Percentiles rank a stretch among this genome's conserved stretches.
These are phyloP conservation scores for Hydroisotoma schaefferi DNA, from an alignment of 2,888 invertebrate genomes.

Conservation along the genomic window DNA sequence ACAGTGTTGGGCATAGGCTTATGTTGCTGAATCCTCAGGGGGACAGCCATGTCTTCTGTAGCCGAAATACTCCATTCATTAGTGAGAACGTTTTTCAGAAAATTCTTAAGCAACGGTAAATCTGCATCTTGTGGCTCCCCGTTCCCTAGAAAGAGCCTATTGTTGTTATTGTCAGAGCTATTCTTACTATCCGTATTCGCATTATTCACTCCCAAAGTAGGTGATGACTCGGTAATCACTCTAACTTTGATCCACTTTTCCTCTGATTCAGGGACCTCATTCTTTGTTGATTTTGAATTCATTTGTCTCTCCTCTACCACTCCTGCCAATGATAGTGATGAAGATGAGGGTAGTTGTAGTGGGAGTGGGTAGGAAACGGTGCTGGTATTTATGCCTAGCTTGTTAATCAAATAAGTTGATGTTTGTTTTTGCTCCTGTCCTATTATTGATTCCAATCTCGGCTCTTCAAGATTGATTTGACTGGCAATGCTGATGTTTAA, in stretches of 20 bases:
- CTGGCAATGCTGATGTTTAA: too few species aligned
- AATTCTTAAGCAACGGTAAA: conserved; percentile 48
- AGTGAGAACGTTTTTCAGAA: conserved; percentile 47
- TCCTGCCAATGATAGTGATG: conserved; percentile 20
- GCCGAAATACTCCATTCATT: conserved; percentile 42
- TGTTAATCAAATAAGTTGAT: not conserved
- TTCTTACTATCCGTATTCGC: conserved; percentile 15
- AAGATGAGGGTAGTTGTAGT: conserved; percentile 17
- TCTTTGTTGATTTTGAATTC: conserved; percentile 33
- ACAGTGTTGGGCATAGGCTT: not conserved
- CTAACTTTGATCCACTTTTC: conserved; percentile 49
- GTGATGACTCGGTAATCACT: conserved; percentile 44
- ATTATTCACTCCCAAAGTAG: conserved; percentile 31
- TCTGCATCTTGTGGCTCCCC: conserved; percentile 43
- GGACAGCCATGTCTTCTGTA: conserved; percentile 1
- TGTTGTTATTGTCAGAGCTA: conserved; percentile 26
- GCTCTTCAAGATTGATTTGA: conserved; percentile 11
- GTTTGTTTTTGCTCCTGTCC: not conserved
- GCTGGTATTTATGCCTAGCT: not conserved
- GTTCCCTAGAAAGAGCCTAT: conserved; percentile 19
- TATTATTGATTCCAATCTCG: not conserved
- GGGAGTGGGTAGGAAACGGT: not conserved
- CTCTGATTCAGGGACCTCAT: conserved; percentile 20
- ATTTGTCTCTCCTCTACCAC: conserved; percentile 18
- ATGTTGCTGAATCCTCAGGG: conserved; percentile 7